A percentile compares a stretch with the other conserved stretches of the same genome.
Evolutionary conservation across 1,140 invertebrate species (phyloP).

Genomic region (Patella vulgata): DNA sequence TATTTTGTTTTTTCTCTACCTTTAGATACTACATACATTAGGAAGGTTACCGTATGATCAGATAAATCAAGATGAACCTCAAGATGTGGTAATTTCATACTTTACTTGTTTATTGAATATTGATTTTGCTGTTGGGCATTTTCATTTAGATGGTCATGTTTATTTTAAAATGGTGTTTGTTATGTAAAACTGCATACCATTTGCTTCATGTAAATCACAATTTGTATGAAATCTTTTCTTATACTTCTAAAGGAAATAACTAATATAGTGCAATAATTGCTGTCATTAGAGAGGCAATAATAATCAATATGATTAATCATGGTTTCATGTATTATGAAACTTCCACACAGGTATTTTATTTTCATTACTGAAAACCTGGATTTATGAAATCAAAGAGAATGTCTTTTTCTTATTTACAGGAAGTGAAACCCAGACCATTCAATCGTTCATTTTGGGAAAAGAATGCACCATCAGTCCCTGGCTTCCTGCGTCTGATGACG

Average conservation of each 20-base stretch:
- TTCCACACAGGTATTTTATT: background rate
- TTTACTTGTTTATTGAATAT: background rate
- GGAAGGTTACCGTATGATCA: conserved; percentile 32
- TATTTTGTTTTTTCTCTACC: conserved; percentile 4
- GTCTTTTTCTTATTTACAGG: conserved; percentile 6
- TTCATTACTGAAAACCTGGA: background rate
- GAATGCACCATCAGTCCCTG: conserved; percentile 15
- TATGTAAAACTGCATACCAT: background rate
- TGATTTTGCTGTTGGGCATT: background rate
- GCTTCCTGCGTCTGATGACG: conserved; percentile 7
- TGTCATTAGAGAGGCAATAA: too few relatives aligned
- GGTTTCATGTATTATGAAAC: background rate
- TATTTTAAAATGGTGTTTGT: background rate
- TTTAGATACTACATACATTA: conserved; percentile 37
- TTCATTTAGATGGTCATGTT: background rate
- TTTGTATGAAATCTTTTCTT: background rate
- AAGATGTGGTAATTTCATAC: conserved; percentile 31
- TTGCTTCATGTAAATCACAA: too few relatives aligned
- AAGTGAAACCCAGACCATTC: conserved; percentile 4
- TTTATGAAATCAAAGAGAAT: background rate
- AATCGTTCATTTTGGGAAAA: conserved; percentile 9
- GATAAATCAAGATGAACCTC: conserved; percentile 50
- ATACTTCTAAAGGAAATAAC: too few relatives aligned
- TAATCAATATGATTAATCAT: background rate
- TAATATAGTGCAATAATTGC: too few relatives aligned